A percentile compares a stretch with the other conserved stretches of the same genome.
These are phyloP conservation scores for Ennomos quercinarius DNA, from an alignment of 2,888 invertebrate species.

Conservation along the genomic window DNA sequence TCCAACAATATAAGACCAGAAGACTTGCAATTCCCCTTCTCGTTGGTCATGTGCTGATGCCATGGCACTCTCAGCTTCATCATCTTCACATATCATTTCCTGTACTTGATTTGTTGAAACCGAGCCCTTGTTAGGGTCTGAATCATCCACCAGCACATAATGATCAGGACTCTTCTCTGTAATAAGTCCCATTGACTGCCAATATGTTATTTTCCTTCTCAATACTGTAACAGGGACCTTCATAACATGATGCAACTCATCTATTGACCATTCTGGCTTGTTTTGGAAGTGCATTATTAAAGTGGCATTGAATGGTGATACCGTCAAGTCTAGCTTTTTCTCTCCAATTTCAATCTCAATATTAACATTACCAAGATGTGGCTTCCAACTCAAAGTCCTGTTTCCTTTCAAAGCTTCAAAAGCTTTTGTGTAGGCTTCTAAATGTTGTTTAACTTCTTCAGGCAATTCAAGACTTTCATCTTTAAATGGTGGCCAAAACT, in stretches of 20 bases:
- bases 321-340: slow-evolving; percentile 91
- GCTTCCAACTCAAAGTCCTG: slow-evolving; percentile 96
- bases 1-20: slow-evolving; percentile 98
- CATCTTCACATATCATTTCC: slow-evolving; percentile 93
- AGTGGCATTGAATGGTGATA: slow-evolving; percentile 97
- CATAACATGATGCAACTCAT: slow-evolving; percentile 93
- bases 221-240: slow-evolving; percentile 95
- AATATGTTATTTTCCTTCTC: slow-evolving; percentile 94
- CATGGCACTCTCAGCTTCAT: slow-evolving; percentile 97
- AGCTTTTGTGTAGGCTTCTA: slow-evolving; percentile 94
- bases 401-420: slow-evolving; percentile 97
- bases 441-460: slow-evolving; percentile 90
- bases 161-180: slow-evolving; percentile 91
- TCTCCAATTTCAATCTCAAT: slow-evolving; percentile 95
- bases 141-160: slow-evolving; percentile 89
- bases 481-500: slow-evolving; percentile 99
- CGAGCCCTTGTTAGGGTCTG: slow-evolving; percentile 82
- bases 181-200: slow-evolving; percentile 97
- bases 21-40: slow-evolving; percentile 96
- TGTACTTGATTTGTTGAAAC: slow-evolving; percentile 83
- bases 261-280: slow-evolving; percentile 93
- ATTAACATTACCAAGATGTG: slow-evolving; percentile 96
- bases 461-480: slow-evolving; percentile 97
- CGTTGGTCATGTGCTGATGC: slow-evolving; percentile 97
- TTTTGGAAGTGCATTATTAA: slow-evolving; percentile 97